These are phyloP conservation scores for Rhingia rostrata DNA, from an alignment of 2,888 invertebrate genomes.

Conservation along the genomic window DNA sequence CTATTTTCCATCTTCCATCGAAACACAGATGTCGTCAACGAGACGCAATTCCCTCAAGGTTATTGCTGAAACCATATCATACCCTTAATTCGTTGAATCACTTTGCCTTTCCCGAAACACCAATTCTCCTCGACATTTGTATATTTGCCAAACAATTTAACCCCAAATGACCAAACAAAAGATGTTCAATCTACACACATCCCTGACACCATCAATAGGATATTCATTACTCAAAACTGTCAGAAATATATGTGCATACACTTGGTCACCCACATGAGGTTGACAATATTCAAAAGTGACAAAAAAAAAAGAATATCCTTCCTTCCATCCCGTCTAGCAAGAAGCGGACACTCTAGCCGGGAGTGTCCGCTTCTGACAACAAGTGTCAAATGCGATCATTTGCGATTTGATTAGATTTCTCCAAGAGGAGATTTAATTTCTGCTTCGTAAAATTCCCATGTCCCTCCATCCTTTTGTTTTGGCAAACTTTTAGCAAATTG, in stretches of 20 bases:
- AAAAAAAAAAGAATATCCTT: background rate
- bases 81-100: background rate
- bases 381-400: slow-evolving; percentile 68
- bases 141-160: slow-evolving; percentile 39
- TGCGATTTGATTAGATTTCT: slow-evolving; percentile 58
- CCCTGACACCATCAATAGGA: slow-evolving; percentile 57
- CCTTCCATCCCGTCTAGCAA: no score
- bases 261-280: background rate
- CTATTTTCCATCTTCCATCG: background rate
- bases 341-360: slow-evolving; percentile 2
- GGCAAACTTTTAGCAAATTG: slow-evolving; percentile 56
- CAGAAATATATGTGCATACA: slow-evolving; percentile 51
- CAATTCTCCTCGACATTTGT: background rate
- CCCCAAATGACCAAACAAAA: slow-evolving; percentile 37
- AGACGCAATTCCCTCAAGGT: background rate
- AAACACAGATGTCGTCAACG: no score
- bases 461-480: slow-evolving; percentile 36
- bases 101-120: no score
- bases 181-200: slow-evolving; percentile 21
- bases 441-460: slow-evolving; percentile 28
- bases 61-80: background rate
- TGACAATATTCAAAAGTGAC: slow-evolving; percentile 4
- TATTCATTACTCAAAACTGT: slow-evolving; percentile 68
- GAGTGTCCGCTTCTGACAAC: slow-evolving; percentile 49
- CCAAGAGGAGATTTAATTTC: slow-evolving; percentile 57